Conservation (phyloP, 2,113 vertebrate species). For the Sphaerodactylus townsendi region DNA sequence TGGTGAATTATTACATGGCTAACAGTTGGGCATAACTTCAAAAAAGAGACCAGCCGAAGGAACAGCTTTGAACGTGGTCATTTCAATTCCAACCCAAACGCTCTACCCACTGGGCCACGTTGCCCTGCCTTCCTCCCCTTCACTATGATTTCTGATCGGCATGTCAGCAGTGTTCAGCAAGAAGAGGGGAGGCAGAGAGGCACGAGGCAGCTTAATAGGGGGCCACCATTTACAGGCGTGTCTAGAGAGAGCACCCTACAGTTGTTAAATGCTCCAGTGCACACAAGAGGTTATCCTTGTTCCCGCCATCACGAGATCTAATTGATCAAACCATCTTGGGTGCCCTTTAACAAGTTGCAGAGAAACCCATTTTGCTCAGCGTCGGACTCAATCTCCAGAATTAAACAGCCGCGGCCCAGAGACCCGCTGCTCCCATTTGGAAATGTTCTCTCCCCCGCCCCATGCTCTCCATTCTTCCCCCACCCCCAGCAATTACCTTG, state of each 20-base stretch:
- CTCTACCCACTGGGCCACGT: not conserved
- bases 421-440: not conserved
- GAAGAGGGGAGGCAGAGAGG: not conserved
- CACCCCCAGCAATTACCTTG: conserved; percentile 8
- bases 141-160: not conserved
- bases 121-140: too few relatives aligned
- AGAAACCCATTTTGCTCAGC: not conserved
- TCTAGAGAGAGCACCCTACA: not conserved
- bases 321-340: not conserved
- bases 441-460: accelerated
- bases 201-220: not conserved
- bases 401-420: not conserved
- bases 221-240: accelerated
- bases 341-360: not conserved
- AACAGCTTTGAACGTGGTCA: not conserved
- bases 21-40: not conserved
- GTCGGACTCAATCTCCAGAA: not conserved
- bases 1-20: not conserved
- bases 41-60: not conserved
- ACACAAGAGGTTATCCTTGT: not conserved
- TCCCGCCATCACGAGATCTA: accelerated
- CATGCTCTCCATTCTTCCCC: not conserved
- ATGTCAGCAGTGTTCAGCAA: not conserved
- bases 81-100: too few relatives aligned
- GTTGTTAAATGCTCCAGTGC: accelerated